Percentiles rank a stretch among this genome's conserved stretches.
Conservation (phyloP, 2,797 vertebrate species). For the Onychomys torridus region DNA sequence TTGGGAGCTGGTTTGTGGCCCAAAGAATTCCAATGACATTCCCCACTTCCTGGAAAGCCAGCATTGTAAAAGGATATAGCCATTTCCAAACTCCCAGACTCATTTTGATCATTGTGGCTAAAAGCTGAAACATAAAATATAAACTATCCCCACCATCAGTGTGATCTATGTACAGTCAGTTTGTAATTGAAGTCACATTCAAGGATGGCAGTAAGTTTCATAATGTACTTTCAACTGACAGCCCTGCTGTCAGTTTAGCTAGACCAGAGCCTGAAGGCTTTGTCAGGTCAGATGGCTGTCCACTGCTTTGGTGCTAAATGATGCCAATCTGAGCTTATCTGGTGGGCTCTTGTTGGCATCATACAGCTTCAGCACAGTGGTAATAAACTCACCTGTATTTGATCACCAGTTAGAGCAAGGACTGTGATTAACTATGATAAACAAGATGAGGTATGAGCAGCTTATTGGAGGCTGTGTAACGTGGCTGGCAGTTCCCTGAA, state of each 20-base stretch:
- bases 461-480: not conserved
- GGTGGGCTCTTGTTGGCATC: not conserved
- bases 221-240: not conserved
- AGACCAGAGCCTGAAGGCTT: not conserved
- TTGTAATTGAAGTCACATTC: slow-evolving; percentile 13
- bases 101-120: not conserved
- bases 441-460: slow-evolving; percentile 9
- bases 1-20: not conserved
- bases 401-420: not conserved
- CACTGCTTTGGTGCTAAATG: not conserved
- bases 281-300: rapidly evolving
- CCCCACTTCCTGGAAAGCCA: not conserved
- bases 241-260: not conserved
- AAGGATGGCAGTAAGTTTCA: not conserved
- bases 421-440: not conserved
- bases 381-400: not conserved
- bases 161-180: not conserved
- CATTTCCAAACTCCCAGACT: not conserved
- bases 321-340: not conserved
- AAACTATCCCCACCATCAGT: not conserved
- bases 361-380: not conserved
- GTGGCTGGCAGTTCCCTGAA: not conserved
- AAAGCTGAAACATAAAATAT: not conserved
- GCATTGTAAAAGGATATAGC: not conserved
- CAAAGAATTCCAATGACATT: not conserved